Conservation (phyloP, 2,888 invertebrate species). For the Melieria omissa region DNA sequence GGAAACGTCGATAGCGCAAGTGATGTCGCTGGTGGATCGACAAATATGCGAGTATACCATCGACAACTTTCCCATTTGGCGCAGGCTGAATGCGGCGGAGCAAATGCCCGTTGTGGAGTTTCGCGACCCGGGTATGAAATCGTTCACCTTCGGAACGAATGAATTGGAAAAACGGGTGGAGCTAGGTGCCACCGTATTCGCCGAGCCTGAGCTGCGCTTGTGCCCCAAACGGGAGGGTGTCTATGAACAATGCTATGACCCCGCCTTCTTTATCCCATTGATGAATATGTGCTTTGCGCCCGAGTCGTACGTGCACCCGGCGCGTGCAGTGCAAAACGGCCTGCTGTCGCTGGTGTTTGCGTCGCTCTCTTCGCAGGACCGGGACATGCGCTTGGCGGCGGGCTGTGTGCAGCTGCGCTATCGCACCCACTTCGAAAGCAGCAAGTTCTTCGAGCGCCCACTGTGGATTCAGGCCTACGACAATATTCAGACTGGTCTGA, state of each 20-base stretch:
- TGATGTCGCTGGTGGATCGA: slow-evolving; percentile 77
- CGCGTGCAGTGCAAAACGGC: slow-evolving; percentile 76
- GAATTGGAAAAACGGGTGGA: slow-evolving; percentile 58
- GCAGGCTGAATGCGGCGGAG: slow-evolving; percentile 67
- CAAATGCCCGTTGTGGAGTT: slow-evolving; percentile 60
- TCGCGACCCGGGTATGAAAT: slow-evolving; percentile 48
- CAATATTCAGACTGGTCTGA: slow-evolving; percentile 62
- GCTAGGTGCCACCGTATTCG: slow-evolving; percentile 48
- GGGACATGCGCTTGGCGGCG: slow-evolving; percentile 76
- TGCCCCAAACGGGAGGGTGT: slow-evolving; percentile 58
- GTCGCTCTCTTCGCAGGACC: slow-evolving; percentile 77
- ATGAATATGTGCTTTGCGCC: slow-evolving; percentile 80
- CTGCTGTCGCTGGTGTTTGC: slow-evolving; percentile 77
- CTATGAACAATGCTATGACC: slow-evolving; percentile 76
- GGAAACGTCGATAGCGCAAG: slow-evolving; percentile 78
- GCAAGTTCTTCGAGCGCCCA: slow-evolving; percentile 67
- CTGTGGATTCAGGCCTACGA: slow-evolving; percentile 65
- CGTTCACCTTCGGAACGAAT: slow-evolving; percentile 55
- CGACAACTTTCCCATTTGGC: slow-evolving; percentile 75
- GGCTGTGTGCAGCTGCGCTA: slow-evolving; percentile 80
- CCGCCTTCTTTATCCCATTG: slow-evolving; percentile 82
- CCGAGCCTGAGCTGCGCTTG: slow-evolving; percentile 52
- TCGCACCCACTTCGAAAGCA: slow-evolving; percentile 78
- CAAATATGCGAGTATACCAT: slow-evolving; percentile 76
- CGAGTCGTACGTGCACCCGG: slow-evolving; percentile 78